Evolutionary conservation across 2,888 invertebrate species (phyloP).

Genomic region (Diarsia brunnea): DNA sequence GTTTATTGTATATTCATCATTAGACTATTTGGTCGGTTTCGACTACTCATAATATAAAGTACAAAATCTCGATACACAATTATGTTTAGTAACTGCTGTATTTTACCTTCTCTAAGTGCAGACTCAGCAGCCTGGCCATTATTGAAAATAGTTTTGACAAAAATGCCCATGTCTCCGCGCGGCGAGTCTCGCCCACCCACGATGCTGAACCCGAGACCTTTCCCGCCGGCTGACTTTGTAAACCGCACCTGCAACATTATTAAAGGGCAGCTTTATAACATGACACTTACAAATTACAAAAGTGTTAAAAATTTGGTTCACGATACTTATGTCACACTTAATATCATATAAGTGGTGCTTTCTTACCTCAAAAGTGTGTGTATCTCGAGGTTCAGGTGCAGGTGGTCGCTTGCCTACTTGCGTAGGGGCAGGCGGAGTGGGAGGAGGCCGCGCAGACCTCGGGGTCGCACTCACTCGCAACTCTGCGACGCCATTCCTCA

Average conservation of each 20-base stretch:
- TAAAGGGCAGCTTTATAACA: conserved; percentile 14
- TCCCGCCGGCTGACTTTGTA: conserved; percentile 95
- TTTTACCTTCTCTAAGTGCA: conserved; percentile 93
- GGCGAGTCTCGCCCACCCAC: conserved; percentile 97
- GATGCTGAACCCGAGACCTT: conserved; percentile 97
- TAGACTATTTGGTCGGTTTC: not conserved
- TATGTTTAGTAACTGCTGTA: no score
- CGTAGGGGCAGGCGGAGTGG: conserved; percentile 77
- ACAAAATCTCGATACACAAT: not conserved
- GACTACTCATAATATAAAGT: conserved; percentile 13
- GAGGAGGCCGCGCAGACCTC: conserved; percentile 83
- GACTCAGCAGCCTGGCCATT: conserved; percentile 96
- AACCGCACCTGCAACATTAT: conserved; percentile 90
- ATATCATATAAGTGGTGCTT: not conserved
- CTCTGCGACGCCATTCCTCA: conserved; percentile 85
- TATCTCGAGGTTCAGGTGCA: conserved; percentile 86
- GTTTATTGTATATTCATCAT: not conserved
- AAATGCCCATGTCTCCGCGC: conserved; percentile 96
- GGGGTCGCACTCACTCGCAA: conserved; percentile 86
- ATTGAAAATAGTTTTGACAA: conserved; percentile 96
- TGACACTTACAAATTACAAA: conserved; percentile 25
- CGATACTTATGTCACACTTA: not conserved
- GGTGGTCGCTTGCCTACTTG: conserved; percentile 81
- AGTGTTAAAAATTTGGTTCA: not conserved
- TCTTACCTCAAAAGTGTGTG: conserved; percentile 86